Evolutionary conservation across 2,113 vertebrate species (phyloP).

Genomic region (Porphyrio hochstetteri): DNA sequence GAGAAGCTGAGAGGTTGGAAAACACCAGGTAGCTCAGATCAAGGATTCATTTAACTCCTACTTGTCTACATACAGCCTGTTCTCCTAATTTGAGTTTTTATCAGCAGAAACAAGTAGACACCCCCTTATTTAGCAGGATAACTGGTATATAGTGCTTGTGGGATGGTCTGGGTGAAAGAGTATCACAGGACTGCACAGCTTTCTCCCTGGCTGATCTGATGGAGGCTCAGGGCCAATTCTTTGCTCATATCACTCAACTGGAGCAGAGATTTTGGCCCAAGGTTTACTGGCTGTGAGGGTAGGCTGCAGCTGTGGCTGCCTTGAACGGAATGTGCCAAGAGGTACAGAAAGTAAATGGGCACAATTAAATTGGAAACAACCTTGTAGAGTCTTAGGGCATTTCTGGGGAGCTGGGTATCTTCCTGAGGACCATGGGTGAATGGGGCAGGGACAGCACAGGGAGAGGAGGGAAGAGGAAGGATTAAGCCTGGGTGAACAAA

Average conservation of each 20-base stretch:
- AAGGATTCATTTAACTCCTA: background rate
- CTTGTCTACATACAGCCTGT: background rate
- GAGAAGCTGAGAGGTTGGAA: background rate
- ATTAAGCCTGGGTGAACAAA: background rate
- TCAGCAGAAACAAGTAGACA: background rate
- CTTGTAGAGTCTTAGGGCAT: background rate
- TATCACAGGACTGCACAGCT: background rate
- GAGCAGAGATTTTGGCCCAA: background rate
- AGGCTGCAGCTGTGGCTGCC: background rate
- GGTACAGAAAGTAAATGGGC: background rate
- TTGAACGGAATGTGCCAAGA: background rate
- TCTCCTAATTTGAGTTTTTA: background rate
- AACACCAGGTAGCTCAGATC: background rate
- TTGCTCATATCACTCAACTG: background rate
- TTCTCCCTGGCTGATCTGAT: background rate
- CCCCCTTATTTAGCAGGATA: background rate
- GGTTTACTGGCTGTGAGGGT: background rate
- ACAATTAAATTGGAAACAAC: background rate
- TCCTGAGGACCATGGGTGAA: background rate
- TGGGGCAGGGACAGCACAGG: background rate
- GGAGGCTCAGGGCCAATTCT: background rate
- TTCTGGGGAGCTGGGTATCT: background rate
- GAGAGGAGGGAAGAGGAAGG: background rate
- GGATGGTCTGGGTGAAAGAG: background rate
- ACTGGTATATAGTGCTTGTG: fast-evolving